Conservation (phyloP, 2,797 vertebrate species). For the Gephyroberyx darwinii region DNA sequence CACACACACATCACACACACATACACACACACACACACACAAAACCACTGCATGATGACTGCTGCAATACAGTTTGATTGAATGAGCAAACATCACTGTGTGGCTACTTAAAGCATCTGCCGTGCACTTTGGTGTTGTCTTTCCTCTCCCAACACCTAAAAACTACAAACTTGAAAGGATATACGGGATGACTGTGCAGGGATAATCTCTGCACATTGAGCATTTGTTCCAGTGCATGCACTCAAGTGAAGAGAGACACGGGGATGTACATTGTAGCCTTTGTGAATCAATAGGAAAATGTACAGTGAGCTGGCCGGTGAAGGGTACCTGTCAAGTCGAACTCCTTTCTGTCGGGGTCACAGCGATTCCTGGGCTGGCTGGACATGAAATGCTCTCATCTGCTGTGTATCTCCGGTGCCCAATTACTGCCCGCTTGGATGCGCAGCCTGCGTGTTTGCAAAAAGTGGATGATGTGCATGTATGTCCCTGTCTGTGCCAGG, state of each 20-base stretch:
- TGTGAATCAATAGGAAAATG: conserved; percentile 62
- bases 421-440: conserved; percentile 75
- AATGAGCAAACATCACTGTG: conserved; percentile 54
- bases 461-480: conserved; percentile 74
- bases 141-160: conserved; percentile 54
- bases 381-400: conserved; percentile 78
- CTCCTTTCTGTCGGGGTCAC: conserved; percentile 83
- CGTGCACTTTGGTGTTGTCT: conserved; percentile 62
- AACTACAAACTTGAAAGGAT: conserved; percentile 68
- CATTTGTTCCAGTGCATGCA: conserved; percentile 75
- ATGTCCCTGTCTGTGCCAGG: conserved; percentile 69
- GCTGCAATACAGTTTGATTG: conserved; percentile 75
- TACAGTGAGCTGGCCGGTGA: conserved; percentile 54
- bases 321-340: conserved; percentile 82
- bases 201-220: conserved; percentile 58
- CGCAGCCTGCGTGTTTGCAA: conserved; percentile 71
- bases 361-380: conserved; percentile 74
- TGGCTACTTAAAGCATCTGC: conserved; percentile 62
- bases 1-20: conserved; percentile 43
- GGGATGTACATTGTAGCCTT: conserved; percentile 57
- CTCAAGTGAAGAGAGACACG: conserved; percentile 74
- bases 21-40: conserved; percentile 46
- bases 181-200: conserved; percentile 57
- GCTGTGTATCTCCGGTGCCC: conserved; percentile 66
- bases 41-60: conserved; percentile 74